Evolutionary conservation across 2,113 vertebrate genomes (phyloP), one percentile per base, ranked within the genome.

Genomic region (Xerus inauris): DNA sequence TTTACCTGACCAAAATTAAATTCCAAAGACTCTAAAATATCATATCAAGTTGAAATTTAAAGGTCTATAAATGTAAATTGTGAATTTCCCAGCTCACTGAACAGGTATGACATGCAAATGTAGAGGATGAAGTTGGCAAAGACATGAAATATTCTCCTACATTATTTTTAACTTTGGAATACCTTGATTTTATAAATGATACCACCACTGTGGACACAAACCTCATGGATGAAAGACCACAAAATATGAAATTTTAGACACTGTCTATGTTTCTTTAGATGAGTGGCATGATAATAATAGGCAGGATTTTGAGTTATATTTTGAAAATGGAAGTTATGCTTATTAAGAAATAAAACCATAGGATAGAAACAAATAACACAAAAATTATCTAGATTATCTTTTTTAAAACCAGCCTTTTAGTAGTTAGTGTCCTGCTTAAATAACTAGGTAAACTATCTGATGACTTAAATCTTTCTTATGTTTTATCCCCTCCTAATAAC

Each of bases 81-180:
- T 40, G 22, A 35, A 69, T 40, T n/a, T 87, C 12, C 26, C n/a
- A 80, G n/a, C 6, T 47, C 8, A 64, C 1, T 54, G 47, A 49
- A 51, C 13, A 91, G n/a, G 76, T 32, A 38, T 59, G 49, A 49
- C 40, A 65, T 4, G 38, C 9, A 54, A 94, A 40, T 81, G 1
- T 38, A 47, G n/a, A 65, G 26, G 11, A 4, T 22, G 64, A 51
- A 14, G 32, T 32, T 38, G 16, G 13, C n/a, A 28, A 76, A 17
- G 30, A 38, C 28, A n/a, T 35, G 38, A 87, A 59, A 14, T 77
- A 30, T 28, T 93, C 35, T 95, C 38, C 8, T 30, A 26, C 10
- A 75, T 16, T 59, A 71, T 28, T 79, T 96, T 69, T 80, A 73
- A 85, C 49, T 86, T 81, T 59, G 75, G 87, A 87, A 59, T 47